phyloP scores from a whole-genome alignment of 2,888 invertebrate genomes.

The Idaea biselata region DNA sequence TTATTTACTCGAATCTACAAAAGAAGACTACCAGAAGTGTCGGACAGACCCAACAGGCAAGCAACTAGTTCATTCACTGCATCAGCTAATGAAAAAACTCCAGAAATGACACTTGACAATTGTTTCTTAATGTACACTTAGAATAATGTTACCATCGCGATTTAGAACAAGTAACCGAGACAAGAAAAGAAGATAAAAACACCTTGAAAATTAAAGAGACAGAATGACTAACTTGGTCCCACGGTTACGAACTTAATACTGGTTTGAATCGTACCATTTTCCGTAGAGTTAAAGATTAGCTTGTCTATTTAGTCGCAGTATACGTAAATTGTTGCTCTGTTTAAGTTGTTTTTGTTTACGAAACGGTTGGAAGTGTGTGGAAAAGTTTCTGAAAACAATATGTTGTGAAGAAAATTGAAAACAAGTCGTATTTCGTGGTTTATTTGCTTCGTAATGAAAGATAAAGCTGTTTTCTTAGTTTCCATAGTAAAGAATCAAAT shows the following conservation, averaged over 20 bases:
- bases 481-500: too few relatives aligned
- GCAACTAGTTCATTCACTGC: background rate
- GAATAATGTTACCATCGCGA: background rate
- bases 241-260: background rate
- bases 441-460: background rate
- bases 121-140: background rate
- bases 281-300: background rate
- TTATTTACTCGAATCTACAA: too few relatives aligned
- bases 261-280: background rate
- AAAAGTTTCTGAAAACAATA: background rate
- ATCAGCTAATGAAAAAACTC: background rate
- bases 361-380: background rate
- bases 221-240: background rate
- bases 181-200: background rate
- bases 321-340: background rate
- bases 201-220: background rate
- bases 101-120: background rate
- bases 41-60: background rate
- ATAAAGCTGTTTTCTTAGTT: background rate
- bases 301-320: background rate
- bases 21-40: background rate
- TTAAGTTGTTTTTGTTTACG: conserved; percentile 1
- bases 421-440: background rate
- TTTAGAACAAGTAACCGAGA: background rate
- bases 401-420: background rate